Conservation (phyloP, 2,797 vertebrate species). For the Macrochelys suwanniensis region DNA sequence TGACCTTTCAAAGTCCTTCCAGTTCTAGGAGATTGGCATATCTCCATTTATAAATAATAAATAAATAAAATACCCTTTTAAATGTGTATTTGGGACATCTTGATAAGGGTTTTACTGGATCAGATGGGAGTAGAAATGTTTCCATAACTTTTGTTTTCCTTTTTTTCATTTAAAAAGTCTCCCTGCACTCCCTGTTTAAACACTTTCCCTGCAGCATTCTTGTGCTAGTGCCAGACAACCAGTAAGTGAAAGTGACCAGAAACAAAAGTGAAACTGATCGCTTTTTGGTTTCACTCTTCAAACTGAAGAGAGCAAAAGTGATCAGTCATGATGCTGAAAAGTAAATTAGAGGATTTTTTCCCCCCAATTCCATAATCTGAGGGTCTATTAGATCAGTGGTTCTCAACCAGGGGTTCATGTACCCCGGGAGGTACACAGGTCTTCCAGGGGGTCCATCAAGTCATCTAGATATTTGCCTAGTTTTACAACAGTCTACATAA, state of each 20-base stretch:
- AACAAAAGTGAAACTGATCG: not conserved
- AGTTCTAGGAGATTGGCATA: too few relatives aligned
- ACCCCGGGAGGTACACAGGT: too few relatives aligned
- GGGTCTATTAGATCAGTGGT: not conserved
- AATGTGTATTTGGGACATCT: not conserved
- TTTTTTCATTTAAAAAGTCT: not conserved
- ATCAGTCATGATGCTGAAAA: not conserved
- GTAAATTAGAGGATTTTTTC: not conserved
- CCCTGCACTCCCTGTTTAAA: not conserved
- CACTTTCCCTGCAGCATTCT: not conserved
- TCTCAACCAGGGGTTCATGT: too few relatives aligned
- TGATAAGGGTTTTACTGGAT: not conserved
- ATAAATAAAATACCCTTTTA: not conserved
- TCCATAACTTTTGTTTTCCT: not conserved
- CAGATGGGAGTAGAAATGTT: not conserved
- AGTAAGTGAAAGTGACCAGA: not conserved
- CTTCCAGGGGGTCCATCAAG: too few relatives aligned
- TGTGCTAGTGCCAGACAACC: not conserved
- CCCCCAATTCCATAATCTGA: not conserved
- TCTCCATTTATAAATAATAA: too few relatives aligned
- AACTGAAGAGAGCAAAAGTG: not conserved
- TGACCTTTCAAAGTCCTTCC: too few relatives aligned
- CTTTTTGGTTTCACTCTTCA: not conserved
- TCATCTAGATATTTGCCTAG: too few relatives aligned
- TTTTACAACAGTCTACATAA: too few relatives aligned